Evolutionary conservation across 1,140 invertebrate species (phyloP), one percentile per base, ranked within the genome.

Genomic region (Lepidostoma basale): DNA sequence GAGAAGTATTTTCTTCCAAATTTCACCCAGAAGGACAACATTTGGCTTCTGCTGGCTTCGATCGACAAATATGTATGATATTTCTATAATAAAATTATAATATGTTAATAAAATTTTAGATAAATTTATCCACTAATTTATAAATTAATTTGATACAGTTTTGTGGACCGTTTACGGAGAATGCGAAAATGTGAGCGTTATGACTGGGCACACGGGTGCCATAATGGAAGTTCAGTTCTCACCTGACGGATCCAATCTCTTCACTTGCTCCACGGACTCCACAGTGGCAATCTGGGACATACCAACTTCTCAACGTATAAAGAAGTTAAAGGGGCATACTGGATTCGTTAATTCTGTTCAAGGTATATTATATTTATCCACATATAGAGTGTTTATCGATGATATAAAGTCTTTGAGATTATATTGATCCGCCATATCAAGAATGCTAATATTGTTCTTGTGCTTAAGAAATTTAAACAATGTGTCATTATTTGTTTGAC

Each of bases 151-250:
- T 75, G 44, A 85, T 87, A 62, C 77, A 98, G 95, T 92, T 79
- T 85, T 99, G 72, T 99, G 98, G 98, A 96, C 93, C 81, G 94
- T 97, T 2, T 98, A 97, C 81, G 97, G 95, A 3, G 96, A 99
- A 77, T 99, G 97, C 85, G 96, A 99, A 75, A 99, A 99, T 81
- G 90, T 98, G 70, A 93, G 93, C 72, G 88, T 92, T 6, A 88
- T 99, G 85, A 88, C 89, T 52, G 96, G 96, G 0, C 98, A 99
- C 79, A 94, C 91, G 14, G 98, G 98, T n/a, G 95, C 97, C 9
- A 87, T 99, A 3, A 93, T 97, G 88, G 97, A 99, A 80, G 79
- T 99, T 0, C 92, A 96, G 74, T 99, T 98, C 77, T 95, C 91
- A n/a, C 90, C 94, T 0, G 97, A 98, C 83, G 96, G 96, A 22